These are phyloP conservation scores for Eulemur rubriventer DNA, from an alignment of 2,797 vertebrate species.

Conservation along the genomic window DNA sequence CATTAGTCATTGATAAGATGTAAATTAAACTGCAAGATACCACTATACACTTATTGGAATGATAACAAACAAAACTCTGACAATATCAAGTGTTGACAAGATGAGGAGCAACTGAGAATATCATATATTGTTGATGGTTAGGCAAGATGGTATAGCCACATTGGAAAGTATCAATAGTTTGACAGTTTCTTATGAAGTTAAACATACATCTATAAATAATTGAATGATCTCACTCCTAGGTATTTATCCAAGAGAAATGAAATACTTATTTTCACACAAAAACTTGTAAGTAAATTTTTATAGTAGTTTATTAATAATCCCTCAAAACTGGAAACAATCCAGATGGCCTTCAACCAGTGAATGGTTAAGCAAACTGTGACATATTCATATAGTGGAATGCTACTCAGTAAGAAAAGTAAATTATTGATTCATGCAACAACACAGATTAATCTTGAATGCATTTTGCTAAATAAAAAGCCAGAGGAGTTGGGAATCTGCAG, in stretches of 20 bases:
- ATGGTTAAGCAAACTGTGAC: neutral
- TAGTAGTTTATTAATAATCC: neutral
- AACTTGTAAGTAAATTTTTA: neutral
- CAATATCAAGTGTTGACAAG: neutral
- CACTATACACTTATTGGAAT: neutral
- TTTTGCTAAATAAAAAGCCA: neutral
- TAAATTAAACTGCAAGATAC: neutral
- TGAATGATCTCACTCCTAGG: neutral
- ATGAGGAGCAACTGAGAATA: neutral
- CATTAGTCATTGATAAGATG: neutral
- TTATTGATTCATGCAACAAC: neutral
- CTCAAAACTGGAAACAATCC: neutral
- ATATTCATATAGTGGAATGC: neutral
- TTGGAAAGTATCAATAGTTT: neutral
- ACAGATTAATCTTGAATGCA: neutral
- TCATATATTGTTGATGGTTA: neutral
- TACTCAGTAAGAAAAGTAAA: neutral
- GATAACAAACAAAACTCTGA: neutral
- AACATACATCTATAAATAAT: neutral
- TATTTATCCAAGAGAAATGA: conserved; percentile 2
- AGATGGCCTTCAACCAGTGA: neutral
- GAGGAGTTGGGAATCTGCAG: too few species aligned
- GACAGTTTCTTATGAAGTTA: neutral
- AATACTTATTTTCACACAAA: conserved; percentile 9
- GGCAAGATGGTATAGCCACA: neutral